Conservation (phyloP, 1,140 invertebrate species). For the Scaptomyza montana region DNA sequence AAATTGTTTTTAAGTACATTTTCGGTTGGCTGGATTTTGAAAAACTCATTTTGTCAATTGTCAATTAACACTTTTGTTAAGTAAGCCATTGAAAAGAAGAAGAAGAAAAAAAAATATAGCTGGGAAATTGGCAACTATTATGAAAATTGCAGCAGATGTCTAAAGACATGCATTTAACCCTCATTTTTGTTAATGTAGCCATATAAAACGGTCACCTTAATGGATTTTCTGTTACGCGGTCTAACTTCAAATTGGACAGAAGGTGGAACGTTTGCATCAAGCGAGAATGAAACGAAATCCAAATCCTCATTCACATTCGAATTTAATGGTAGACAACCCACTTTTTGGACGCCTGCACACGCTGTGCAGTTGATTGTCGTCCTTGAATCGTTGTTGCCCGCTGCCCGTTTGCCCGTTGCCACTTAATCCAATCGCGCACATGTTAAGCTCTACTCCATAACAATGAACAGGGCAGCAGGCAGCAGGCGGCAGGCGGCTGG, state of each 20-base stretch:
- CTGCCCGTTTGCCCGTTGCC: conserved; percentile 50
- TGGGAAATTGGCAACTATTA: conserved; percentile 29
- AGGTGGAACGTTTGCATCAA: conserved; percentile 46
- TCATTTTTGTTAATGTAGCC: conserved; percentile 71
- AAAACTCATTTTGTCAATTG: conserved; percentile 31
- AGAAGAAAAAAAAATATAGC: too few species aligned
- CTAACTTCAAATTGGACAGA: conserved; percentile 79
- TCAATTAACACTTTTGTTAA: conserved; percentile 78
- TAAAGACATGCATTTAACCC: conserved; percentile 79
- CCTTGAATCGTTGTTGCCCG: conserved; percentile 61
- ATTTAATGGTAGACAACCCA: background rate
- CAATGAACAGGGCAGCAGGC: conserved; percentile 38
- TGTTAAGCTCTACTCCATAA: conserved; percentile 61
- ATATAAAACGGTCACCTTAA: conserved; percentile 80
- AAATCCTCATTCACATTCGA: conserved; percentile 5
- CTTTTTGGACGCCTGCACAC: conserved; percentile 27
- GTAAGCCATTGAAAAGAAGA: conserved; percentile 49
- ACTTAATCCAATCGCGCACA: conserved; percentile 83
- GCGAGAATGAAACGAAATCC: background rate
- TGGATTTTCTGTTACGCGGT: conserved; percentile 79
- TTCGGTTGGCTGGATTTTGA: conserved; percentile 42
- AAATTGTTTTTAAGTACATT: background rate
- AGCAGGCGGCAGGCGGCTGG: background rate
- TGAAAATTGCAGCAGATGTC: conserved; percentile 65
- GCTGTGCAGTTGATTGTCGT: conserved; percentile 78